Conservation (phyloP, 1,140 invertebrate species). For the Wasmannia auropunctata region DNA sequence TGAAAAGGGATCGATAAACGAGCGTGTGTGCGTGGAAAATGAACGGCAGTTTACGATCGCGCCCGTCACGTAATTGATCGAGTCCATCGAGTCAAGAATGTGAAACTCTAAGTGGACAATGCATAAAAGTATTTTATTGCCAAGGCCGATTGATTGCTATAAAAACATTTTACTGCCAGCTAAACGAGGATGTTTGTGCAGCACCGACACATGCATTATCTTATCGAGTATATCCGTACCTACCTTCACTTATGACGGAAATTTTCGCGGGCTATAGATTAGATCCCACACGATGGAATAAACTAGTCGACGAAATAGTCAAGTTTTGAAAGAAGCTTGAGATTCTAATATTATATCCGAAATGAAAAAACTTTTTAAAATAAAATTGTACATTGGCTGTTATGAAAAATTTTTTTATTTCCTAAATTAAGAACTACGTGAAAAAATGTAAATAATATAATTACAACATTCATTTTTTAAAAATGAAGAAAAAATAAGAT, state of each 20-base stretch:
- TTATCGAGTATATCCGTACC: neutral
- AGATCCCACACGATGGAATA: neutral
- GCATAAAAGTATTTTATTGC: conserved; percentile 41
- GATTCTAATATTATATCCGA: neutral
- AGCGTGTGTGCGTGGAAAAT: neutral
- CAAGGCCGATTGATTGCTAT: conserved; percentile 5
- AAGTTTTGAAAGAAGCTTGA: neutral
- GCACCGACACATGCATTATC: neutral
- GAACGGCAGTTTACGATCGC: conserved; percentile 14
- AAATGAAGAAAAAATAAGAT: too few species aligned
- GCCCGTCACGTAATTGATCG: conserved; percentile 36
- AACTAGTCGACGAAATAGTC: neutral
- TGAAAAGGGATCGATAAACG: neutral
- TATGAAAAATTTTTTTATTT: neutral
- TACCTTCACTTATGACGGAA: neutral
- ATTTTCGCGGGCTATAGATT: neutral
- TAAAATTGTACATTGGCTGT: too few species aligned
- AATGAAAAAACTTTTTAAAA: neutral
- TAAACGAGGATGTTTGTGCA: neutral
- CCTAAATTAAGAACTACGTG: neutral
- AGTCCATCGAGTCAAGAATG: conserved; percentile 18
- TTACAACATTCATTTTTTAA: too few species aligned
- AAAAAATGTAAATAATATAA: neutral
- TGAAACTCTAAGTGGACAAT: conserved; percentile 30
- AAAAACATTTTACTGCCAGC: conserved; percentile 26